phyloP scores from a whole-genome alignment of 2,888 invertebrate genomes.

The Meteorus cinctellus region DNA sequence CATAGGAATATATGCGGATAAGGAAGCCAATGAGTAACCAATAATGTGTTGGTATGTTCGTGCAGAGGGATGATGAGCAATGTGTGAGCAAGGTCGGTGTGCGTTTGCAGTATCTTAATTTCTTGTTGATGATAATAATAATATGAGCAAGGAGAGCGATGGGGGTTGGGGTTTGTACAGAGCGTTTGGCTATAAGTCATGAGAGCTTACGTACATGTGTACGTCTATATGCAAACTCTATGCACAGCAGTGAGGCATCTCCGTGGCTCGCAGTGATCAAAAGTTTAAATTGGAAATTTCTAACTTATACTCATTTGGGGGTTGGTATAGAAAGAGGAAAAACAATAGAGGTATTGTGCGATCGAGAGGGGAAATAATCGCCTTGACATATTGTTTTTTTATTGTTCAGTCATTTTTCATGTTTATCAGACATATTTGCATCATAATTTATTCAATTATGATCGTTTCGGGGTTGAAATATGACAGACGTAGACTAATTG shows the following conservation, averaged over 20 bases:
- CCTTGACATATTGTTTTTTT: no score
- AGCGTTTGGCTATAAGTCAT: conserved; percentile 23
- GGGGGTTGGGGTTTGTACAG: background rate
- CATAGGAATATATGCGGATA: conserved; percentile 11
- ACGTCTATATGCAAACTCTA: conserved; percentile 1
- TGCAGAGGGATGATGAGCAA: conserved; percentile 8
- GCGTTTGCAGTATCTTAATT: conserved; percentile 21
- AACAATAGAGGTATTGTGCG: background rate
- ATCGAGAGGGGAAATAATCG: no score
- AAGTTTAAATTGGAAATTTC: conserved; percentile 40
- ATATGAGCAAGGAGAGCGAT: background rate
- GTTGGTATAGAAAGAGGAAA: background rate
- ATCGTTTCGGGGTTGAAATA: no score
- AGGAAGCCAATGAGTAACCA: conserved; percentile 27
- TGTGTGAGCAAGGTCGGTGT: no score
- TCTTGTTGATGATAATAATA: background rate
- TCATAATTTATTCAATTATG: no score
- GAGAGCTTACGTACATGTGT: conserved; percentile 10
- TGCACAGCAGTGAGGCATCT: conserved; percentile 25
- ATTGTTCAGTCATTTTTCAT: no score
- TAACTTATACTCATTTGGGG: conserved; percentile 9
- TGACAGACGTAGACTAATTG: no score
- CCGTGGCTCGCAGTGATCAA: conserved; percentile 33
- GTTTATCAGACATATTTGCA: no score
- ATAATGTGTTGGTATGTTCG: conserved; percentile 13